These are phyloP conservation scores for Lepus europaeus DNA, from an alignment of 2,113 vertebrate species.

Conservation along the genomic window DNA sequence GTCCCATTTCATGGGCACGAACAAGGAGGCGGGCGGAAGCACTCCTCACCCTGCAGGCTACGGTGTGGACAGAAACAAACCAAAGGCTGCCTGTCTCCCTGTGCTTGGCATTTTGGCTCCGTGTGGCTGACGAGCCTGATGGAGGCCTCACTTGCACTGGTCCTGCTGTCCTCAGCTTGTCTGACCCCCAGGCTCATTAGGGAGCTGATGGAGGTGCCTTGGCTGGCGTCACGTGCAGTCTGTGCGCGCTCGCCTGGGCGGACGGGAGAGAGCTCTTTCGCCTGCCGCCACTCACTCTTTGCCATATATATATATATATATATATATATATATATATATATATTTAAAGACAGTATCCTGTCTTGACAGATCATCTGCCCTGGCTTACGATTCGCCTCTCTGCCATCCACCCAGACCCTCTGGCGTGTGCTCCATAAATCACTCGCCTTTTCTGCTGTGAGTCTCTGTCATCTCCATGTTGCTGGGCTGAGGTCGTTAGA, in stretches of 20 bases:
- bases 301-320: constrained; percentile 45
- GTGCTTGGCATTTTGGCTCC: background rate
- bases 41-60: background rate
- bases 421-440: constrained; percentile 76
- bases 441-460: constrained; percentile 59
- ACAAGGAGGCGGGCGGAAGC: background rate
- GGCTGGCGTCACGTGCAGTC: background rate
- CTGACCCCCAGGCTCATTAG: constrained; percentile 7
- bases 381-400: constrained; percentile 64
- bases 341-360: constrained; percentile 69
- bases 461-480: constrained; percentile 76
- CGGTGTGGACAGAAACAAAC: background rate
- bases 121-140: background rate
- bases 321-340: background rate
- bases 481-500: constrained; percentile 78
- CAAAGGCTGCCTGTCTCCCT: background rate
- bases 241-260: background rate
- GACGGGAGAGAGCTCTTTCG: constrained; percentile 22
- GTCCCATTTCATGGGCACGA: background rate
- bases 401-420: constrained; percentile 57
- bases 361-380: constrained; percentile 74
- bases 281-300: constrained; percentile 57
- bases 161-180: background rate
- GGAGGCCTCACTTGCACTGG: background rate
- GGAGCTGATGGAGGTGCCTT: constrained; percentile 9